phyloP scores from a whole-genome alignment of 2,113 vertebrate genomes.

The Limnothrissa miodon region DNA sequence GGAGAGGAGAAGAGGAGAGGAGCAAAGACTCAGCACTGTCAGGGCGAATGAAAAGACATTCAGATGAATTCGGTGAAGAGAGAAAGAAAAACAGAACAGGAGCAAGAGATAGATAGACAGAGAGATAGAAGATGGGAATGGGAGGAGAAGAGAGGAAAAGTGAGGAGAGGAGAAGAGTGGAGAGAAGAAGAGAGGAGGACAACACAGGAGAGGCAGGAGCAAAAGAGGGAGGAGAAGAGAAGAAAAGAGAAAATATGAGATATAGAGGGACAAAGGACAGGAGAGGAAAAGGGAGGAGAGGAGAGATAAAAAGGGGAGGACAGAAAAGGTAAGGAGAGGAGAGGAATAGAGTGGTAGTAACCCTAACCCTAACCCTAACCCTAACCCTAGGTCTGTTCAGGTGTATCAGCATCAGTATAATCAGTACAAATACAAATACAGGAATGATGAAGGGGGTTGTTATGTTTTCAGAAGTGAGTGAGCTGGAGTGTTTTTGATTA shows the following conservation, averaged over 20 bases:
- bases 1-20: not conserved
- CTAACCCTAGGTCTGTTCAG: not conserved
- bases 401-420: not conserved
- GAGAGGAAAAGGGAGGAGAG: not conserved
- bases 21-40: too few species aligned
- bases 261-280: not conserved
- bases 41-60: too few species aligned
- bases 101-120: too few species aligned
- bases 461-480: not conserved
- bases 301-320: not conserved
- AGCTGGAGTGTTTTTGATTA: not conserved
- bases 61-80: too few species aligned
- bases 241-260: not conserved
- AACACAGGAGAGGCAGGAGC: not conserved
- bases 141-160: not conserved
- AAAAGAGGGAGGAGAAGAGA: not conserved
- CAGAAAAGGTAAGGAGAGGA: not conserved
- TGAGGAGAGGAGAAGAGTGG: not conserved
- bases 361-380: too few species aligned
- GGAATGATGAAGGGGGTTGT: not conserved
- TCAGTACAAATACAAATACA: too few species aligned
- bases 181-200: not conserved
- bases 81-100: not conserved
- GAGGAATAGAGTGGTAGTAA: too few species aligned
- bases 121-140: not conserved